Conservation (phyloP, 2,888 invertebrate genomes). For the Siphonodentalium dalli region DNA sequence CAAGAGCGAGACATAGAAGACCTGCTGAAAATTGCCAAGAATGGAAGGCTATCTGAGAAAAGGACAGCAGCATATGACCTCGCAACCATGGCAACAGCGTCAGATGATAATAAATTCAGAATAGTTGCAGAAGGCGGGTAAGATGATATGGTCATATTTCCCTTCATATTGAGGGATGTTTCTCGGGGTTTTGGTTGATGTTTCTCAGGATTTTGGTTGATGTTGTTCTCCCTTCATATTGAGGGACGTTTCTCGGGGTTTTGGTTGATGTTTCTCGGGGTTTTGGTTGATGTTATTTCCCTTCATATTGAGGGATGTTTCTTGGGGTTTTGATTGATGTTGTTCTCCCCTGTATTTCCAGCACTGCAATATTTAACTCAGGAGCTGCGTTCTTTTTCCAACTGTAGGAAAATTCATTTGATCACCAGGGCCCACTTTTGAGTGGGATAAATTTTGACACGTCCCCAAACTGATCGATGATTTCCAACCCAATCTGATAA, state of each 20-base stretch:
- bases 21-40: slow-evolving; percentile 52
- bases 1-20: slow-evolving; percentile 58
- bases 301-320: not conserved
- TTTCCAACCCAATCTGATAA: too few species aligned
- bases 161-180: not conserved
- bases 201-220: not conserved
- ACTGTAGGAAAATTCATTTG: too few species aligned
- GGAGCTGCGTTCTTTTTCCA: too few species aligned
- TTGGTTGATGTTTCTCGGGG: too few species aligned
- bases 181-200: too few species aligned
- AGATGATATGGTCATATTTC: slow-evolving; percentile 12
- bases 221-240: not conserved
- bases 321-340: too few species aligned
- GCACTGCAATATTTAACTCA: too few species aligned
- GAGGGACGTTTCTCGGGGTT: not conserved
- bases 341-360: not conserved
- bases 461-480: too few species aligned
- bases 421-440: too few species aligned
- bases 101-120: slow-evolving; percentile 61
- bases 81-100: slow-evolving; percentile 58
- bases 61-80: slow-evolving; percentile 60
- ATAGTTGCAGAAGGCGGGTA: slow-evolving; percentile 63
- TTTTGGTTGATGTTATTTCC: not conserved
- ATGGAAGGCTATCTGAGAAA: slow-evolving; percentile 50
- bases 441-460: too few species aligned